Evolutionary conservation across 2,888 invertebrate genomes (phyloP), one percentile per base, ranked within the genome.

Genomic region (Neoaliturus tenellus): DNA sequence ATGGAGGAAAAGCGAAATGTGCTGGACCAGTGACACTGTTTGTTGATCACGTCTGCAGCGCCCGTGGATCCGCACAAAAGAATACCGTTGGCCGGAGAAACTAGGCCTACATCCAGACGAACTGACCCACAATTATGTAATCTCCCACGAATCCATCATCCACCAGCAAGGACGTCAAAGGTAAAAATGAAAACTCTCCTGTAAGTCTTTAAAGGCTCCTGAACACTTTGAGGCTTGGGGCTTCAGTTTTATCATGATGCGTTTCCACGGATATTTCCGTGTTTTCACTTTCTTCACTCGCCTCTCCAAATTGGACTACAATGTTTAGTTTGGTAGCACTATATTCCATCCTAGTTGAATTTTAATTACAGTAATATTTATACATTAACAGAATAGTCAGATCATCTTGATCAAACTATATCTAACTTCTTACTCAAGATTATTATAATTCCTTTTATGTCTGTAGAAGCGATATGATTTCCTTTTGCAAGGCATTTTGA

Each of bases 31-130:
- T 78, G 78, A 78, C 78, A 78, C 48, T 48, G 78, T 51, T 78
- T 33, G 55, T 12, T 33, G 31, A 44, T 75, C 73, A 69, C 69
- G 69, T 69, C 39, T 5, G 39, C 4, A 41, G 39, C 73, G 44
- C 78, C 55, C 78, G 78, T 20, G 25, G 78, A 12, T 23, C 31
- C 55, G 2, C 35, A 78, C 78, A 78, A 78, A 51, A 33, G 78
- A 48, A 78, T 78, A 51, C 78, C 78, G 78, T 78, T 78, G 78
- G 48, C 55, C 33, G 35, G 78, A 78, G 78, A 78, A 78, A 78
- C 78, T 55, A 78, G 78, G 55, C 78, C 78, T 78, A 51, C n/a
- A 51, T 78, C 78, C 78, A 78, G 78, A 75, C 75, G 28, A 28
- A 51, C 78, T 78, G 78, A 78, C 78, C 78, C 78, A 78, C 55